Conservation (phyloP, 2,797 vertebrate species). For the Rostrhamus sociabilis region DNA sequence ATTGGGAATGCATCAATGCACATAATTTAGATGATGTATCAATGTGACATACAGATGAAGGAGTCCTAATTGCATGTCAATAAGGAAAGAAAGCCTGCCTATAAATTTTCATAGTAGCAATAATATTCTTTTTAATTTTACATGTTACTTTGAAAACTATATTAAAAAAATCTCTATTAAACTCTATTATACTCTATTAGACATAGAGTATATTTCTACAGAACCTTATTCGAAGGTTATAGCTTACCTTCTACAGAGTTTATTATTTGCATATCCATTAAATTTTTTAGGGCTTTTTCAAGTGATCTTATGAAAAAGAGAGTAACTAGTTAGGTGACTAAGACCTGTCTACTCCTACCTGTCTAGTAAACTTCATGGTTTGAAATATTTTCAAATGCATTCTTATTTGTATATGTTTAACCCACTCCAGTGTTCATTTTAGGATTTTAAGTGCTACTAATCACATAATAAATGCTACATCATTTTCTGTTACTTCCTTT, state of each 20-base stretch:
- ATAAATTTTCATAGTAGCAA: neutral
- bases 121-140: neutral
- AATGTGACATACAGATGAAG: neutral
- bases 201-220: neutral
- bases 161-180: neutral
- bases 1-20: neutral
- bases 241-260: neutral
- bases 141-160: neutral
- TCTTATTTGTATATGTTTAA: neutral
- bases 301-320: neutral
- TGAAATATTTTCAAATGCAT: neutral
- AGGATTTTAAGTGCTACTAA: conserved; percentile 51
- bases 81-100: neutral
- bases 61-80: neutral
- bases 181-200: neutral
- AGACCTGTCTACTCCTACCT: neutral
- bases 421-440: neutral
- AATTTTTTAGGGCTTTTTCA: neutral
- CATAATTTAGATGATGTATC: neutral
- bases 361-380: neutral
- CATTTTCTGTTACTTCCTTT: conserved; percentile 46
- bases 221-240: neutral
- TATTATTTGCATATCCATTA: neutral
- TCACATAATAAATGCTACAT: conserved; percentile 36
- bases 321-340: neutral